Conservation (phyloP, 2,113 vertebrate genomes). For the Willisornis vidua region DNA sequence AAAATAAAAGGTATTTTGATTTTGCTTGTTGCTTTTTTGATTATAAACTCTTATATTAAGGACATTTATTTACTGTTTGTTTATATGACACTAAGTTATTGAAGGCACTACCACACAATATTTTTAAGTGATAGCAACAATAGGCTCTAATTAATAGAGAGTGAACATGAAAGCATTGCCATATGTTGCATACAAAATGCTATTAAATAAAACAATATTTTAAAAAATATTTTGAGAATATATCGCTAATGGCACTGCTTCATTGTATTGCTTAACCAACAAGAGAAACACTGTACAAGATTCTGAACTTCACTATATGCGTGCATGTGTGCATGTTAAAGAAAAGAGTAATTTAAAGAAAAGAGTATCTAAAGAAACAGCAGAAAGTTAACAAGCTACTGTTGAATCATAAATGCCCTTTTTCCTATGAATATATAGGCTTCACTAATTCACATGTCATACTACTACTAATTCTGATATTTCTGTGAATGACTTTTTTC, state of each 20-base stretch:
- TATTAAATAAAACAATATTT: background rate
- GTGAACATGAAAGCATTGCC: background rate
- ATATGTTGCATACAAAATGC: background rate
- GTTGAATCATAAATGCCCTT: background rate
- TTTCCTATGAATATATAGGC: background rate
- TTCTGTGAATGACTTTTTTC: background rate
- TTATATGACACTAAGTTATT: background rate
- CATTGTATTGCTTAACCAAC: background rate
- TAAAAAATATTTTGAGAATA: background rate
- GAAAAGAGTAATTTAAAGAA: background rate
- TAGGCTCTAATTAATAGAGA: background rate
- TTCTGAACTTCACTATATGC: background rate
- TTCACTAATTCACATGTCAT: background rate
- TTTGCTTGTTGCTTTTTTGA: background rate
- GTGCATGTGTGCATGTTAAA: background rate
- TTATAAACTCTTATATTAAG: background rate
- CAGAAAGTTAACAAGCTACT: background rate
- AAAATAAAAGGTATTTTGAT: background rate
- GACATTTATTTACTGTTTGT: background rate
- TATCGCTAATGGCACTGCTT: background rate
- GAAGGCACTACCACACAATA: background rate
- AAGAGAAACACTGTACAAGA: background rate
- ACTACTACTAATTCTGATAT: background rate
- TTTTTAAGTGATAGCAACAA: background rate
- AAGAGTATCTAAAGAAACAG: background rate